Evolutionary conservation across 2,888 invertebrate genomes (phyloP).

Genomic region (Dicycla oo): DNA sequence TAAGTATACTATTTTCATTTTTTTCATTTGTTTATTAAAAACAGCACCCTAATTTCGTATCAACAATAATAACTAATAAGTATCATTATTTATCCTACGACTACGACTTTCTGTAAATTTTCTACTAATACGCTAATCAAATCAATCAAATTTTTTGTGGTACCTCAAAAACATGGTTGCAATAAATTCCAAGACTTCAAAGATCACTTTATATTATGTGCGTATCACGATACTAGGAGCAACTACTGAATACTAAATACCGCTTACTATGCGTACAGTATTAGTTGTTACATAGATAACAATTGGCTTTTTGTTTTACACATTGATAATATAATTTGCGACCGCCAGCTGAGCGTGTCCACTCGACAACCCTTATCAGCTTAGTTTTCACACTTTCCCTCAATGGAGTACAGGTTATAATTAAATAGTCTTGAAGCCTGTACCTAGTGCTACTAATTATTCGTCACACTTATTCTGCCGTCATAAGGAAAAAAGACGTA

Average conservation of each 20-base stretch:
- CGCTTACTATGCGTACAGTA: constrained; percentile 40
- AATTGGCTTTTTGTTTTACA: constrained; percentile 49
- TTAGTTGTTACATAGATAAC: constrained; percentile 70
- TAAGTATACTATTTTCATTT: constrained; percentile 5
- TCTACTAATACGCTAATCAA: not conserved
- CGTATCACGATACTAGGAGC: constrained; percentile 20
- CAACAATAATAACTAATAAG: not conserved
- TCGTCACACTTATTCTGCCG: not conserved
- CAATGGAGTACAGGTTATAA: constrained; percentile 37
- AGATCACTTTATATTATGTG: constrained; percentile 27
- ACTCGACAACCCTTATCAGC: constrained; percentile 51
- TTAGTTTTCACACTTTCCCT: constrained; percentile 51
- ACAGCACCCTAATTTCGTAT: too few relatives aligned
- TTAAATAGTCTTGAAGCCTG: constrained; percentile 19
- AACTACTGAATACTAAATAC: constrained; percentile 62
- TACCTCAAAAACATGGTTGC: constrained; percentile 52
- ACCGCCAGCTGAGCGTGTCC: constrained; percentile 56
- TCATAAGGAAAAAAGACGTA: too few relatives aligned
- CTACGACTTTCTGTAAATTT: not conserved
- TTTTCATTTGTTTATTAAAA: not conserved
- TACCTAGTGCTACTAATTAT: constrained; percentile 30
- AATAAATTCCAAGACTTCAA: constrained; percentile 20
- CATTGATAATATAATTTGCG: constrained; percentile 50
- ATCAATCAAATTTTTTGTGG: constrained; percentile 1
- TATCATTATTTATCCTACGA: not conserved